Base-by-base conservation (phyloP, 2,797 vertebrate genomes). In the Neostethus bicornis region DNA sequence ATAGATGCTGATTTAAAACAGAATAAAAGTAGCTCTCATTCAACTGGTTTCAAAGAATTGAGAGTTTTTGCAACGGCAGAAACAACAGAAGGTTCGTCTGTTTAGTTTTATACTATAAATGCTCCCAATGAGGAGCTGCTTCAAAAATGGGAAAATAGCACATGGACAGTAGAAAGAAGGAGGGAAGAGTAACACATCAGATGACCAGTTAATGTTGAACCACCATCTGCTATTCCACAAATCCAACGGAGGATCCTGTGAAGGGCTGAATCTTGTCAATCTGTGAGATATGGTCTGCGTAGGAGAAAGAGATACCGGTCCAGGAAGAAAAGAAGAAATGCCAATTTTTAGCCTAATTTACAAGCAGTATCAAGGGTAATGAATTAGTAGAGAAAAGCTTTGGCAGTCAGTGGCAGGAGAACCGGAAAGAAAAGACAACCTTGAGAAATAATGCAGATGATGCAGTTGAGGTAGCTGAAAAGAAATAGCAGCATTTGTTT, bases 241-340 rank as follows among this genome's bases (percentile, higher is more conserved):
- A 42, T 42, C 39, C 11, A 42, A 41, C 41, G 19, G 38, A 8
- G 13, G 21, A 20, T 23, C 39, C 17, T 42, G 20, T 23, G 39
- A 13, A 13, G 19, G 12, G 39, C 39, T 42, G 20, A 42, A 42
- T 21, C 11, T 21, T 42, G 19, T 23, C 39, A 42, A 20, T 20
- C 39, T 42, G 39, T 42, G 39, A 42, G 39, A 21, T 42, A 11
- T 42, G 39, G 39, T 42, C 20, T 42, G 39, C 39, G 39, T 42
- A 42, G 39, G 39, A 42, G 39, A 42, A 42, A 20, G 20, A 23
- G 39, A 13, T 42, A 42, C 39, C 42, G 39, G 39, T 42, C 39
- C 39, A 42, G 19, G 20, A 13, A 39, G 39, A 42, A 20, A 42
- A 20, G 4, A 42, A 21, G 39, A 11, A 11, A 42, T 42, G 39